These are phyloP conservation scores for Alauda arvensis DNA, from an alignment of 2,797 vertebrate genomes.

Conservation along the genomic window DNA sequence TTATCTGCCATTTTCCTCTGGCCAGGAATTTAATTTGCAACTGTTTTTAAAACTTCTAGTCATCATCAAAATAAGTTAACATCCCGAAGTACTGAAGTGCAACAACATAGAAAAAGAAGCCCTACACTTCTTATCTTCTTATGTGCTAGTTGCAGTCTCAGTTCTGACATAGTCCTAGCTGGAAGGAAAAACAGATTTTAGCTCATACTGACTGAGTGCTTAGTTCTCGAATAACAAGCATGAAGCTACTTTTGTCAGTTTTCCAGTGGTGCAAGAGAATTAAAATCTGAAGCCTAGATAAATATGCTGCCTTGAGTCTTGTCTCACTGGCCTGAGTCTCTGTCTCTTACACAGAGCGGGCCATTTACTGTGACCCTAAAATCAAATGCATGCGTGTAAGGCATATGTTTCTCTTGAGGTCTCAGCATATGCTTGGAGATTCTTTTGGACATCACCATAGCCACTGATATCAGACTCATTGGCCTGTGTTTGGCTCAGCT, in stretches of 20 bases:
- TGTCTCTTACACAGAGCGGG: background rate
- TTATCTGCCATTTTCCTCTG: background rate
- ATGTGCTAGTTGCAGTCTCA: background rate
- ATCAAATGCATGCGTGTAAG: background rate
- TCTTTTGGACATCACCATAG: background rate
- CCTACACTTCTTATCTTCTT: background rate
- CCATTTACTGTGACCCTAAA: background rate
- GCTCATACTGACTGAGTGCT: background rate
- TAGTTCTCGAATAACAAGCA: background rate
- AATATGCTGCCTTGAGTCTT: background rate
- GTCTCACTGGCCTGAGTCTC: background rate
- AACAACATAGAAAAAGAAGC: background rate
- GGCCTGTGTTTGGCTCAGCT: background rate
- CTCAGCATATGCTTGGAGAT: background rate
- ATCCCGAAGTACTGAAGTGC: background rate
- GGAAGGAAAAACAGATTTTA: background rate
- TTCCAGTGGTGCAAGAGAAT: background rate
- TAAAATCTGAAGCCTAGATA: background rate
- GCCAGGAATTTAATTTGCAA: background rate
- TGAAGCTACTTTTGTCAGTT: background rate
- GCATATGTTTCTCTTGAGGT: background rate
- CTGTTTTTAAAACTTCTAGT: background rate
- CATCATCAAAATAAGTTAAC: background rate
- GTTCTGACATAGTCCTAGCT: background rate
- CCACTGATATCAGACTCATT: background rate